phyloP scores from a whole-genome alignment of 2,888 invertebrate species.

The Ennomos quercinarius region DNA sequence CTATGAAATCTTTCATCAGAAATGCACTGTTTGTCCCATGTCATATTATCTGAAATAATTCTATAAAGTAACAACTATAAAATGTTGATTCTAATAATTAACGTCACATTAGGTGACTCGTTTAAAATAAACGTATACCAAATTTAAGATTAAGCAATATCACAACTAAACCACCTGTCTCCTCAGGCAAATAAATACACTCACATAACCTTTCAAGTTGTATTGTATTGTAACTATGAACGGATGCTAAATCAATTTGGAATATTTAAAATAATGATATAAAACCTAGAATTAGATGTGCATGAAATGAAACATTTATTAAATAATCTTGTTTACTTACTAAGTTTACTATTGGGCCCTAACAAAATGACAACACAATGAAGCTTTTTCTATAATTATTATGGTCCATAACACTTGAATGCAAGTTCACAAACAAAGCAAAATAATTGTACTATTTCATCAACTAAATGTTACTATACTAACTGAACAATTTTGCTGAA shows the following conservation, averaged over 20 bases:
- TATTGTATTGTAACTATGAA: constrained; percentile 8
- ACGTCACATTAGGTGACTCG: constrained; percentile 74
- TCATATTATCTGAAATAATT: constrained; percentile 49
- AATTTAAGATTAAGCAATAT: constrained; percentile 81
- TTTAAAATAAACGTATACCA: constrained; percentile 83
- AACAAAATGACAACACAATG: constrained; percentile 10
- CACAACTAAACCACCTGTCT: constrained; percentile 79
- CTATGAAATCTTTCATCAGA: constrained; percentile 45
- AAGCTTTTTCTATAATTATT: constrained; percentile 8
- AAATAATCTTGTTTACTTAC: constrained; percentile 10
- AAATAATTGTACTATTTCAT: too few relatives aligned
- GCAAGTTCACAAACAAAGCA: constrained; percentile 6
- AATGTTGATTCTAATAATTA: constrained; percentile 70
- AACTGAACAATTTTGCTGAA: constrained; percentile 6
- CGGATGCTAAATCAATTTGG: background rate
- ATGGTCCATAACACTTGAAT: constrained; percentile 18
- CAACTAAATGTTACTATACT: constrained; percentile 1
- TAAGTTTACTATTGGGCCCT: constrained; percentile 15
- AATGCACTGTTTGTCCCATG: constrained; percentile 61
- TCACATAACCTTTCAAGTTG: constrained; percentile 29
- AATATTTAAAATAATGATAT: constrained; percentile 6
- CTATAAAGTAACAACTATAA: constrained; percentile 64
- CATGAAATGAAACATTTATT: constrained; percentile 1
- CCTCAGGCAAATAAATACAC: constrained; percentile 72
- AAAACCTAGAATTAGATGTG: constrained; percentile 28